Evolutionary conservation across 1,140 invertebrate genomes (phyloP).

Genomic region (Pomacea maculata): DNA sequence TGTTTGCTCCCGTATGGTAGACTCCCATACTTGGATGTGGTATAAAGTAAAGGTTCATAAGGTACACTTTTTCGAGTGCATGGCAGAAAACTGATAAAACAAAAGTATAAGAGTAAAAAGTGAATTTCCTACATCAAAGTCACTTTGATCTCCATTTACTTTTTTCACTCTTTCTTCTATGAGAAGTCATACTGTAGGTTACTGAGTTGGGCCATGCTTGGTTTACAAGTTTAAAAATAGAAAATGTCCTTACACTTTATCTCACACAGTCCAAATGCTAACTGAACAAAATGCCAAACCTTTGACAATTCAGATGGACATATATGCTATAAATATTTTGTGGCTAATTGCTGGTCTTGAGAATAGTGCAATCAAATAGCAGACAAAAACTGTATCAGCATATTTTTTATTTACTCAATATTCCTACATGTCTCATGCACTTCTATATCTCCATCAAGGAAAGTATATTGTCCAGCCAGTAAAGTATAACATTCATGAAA

Average conservation of each 20-base stretch:
- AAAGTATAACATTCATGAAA: background rate
- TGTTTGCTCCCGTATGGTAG: conserved; percentile 61
- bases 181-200: background rate
- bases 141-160: background rate
- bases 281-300: background rate
- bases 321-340: no score
- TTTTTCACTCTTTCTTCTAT: background rate
- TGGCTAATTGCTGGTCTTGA: no score
- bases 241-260: background rate
- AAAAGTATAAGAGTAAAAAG: background rate
- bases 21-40: conserved; percentile 59
- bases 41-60: conserved; percentile 61
- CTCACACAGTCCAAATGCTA: background rate
- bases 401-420: no score
- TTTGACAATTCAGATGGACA: no score
- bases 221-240: background rate
- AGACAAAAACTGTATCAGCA: no score
- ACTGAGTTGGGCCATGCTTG: background rate
- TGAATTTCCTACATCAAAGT: background rate
- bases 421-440: no score
- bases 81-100: conserved; percentile 58
- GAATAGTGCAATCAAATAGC: no score
- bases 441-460: background rate
- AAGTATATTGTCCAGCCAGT: background rate
- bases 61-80: conserved; percentile 42